Conservation (phyloP, 2,888 invertebrate species). For the Sarcophaga subvicina region DNA sequence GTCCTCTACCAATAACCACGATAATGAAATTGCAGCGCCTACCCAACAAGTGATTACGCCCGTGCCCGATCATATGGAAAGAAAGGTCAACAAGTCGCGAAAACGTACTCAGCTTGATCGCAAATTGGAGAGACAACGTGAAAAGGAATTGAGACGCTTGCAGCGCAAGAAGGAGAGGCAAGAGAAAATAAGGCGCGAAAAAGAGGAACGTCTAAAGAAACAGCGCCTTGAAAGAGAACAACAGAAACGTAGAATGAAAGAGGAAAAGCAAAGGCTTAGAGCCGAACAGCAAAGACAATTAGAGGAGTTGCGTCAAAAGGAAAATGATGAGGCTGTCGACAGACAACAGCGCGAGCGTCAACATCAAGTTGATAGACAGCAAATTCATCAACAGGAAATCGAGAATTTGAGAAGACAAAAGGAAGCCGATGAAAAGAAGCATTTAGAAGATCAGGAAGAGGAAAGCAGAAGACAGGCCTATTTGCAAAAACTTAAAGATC, state of each 20-base stretch:
- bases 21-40: constrained; percentile 71
- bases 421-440: constrained; percentile 72
- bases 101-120: constrained; percentile 75
- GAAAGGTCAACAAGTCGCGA: constrained; percentile 47
- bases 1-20: constrained; percentile 50
- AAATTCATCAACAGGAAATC: constrained; percentile 72
- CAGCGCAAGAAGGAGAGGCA: constrained; percentile 73
- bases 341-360: constrained; percentile 71
- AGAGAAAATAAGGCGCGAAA: constrained; percentile 71
- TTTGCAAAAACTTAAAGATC: constrained; percentile 73
- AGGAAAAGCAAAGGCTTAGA: constrained; percentile 62
- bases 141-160: constrained; percentile 74
- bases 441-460: constrained; percentile 72
- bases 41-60: constrained; percentile 42
- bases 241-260: constrained; percentile 61
- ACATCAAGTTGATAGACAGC: constrained; percentile 69
- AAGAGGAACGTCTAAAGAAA: constrained; percentile 69
- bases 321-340: constrained; percentile 71
- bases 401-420: constrained; percentile 73
- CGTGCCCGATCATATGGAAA: constrained; percentile 39
- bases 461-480: constrained; percentile 73
- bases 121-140: constrained; percentile 75
- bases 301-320: constrained; percentile 72
- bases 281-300: constrained; percentile 66
- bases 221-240: constrained; percentile 70